Base-by-base conservation (phyloP, 2,113 vertebrate species). In the Nansenia antarctica region DNA sequence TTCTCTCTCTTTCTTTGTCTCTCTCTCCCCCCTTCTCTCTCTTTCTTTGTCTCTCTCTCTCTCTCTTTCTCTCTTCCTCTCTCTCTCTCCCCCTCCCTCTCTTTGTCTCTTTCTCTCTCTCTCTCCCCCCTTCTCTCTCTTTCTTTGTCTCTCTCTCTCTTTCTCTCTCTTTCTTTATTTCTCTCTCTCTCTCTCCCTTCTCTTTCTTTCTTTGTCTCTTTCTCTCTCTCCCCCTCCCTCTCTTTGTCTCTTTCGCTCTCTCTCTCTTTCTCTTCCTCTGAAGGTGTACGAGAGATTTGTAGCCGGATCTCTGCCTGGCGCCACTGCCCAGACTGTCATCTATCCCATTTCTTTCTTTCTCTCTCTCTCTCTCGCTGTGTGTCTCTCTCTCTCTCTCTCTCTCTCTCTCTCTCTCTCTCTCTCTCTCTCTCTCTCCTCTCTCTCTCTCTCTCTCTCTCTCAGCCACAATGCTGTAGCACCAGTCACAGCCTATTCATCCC, bases 261-360 rank as follows among this genome's bases (percentile, higher is more conserved):
- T n/a, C n/a, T 12, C n/a, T 18, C 42, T 45, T 3, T 15, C 42
- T 12, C 12, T 18, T 45, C 14, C 79, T 0, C 79, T 97, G 60
- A 91, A 74, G 11, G 78, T 95, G 30, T 90, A 94, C 35, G 95
- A 97, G 74, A 89, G 95, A 55, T 96, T 96, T 35, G 20, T 95
- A 31, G 95, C 95, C 0, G 95, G 95, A 2, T 94, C 93, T 18
- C 80, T 97, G 77, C 95, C 95, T 3, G 95, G 95, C 4, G 95
- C 93, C 68, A 95, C 88, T 0, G 94, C 95, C 45, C 95, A 97
- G 79, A 96, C 95, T 8, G 70, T 88, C 82, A 95, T 96, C 62
- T 97, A 96, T 71, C 95, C 95, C 11, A 90, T 96, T 15, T 18
- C 52, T 4, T 24, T 3, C 52, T 22, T 22, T 24, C 20, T 24